A percentile compares a stretch with the other conserved stretches of the same genome.
These are phyloP conservation scores for Odontomachus brunneus DNA, from an alignment of 1,140 invertebrate genomes.

Conservation along the genomic window DNA sequence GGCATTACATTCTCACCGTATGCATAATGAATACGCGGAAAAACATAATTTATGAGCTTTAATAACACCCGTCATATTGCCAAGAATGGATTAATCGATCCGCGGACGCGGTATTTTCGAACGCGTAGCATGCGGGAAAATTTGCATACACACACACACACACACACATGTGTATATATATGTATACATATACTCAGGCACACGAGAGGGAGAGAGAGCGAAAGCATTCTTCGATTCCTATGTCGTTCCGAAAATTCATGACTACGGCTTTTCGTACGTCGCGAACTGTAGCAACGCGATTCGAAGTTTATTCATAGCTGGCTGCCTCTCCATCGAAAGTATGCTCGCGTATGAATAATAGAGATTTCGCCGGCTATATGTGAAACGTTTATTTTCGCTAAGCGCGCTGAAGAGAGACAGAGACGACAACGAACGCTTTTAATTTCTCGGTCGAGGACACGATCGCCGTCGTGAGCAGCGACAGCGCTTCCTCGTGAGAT, in stretches of 20 bases:
- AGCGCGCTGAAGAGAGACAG: no score
- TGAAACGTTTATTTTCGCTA: no score
- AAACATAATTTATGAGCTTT: conserved; percentile 11
- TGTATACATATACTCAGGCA: no score
- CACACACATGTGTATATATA: neutral
- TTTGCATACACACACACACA: neutral
- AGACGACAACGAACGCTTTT: neutral
- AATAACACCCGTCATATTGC: no score
- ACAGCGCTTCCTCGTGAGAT: no score
- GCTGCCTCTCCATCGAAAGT: neutral
- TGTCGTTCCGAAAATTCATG: neutral
- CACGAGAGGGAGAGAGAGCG: neutral
- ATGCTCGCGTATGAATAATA: neutral
- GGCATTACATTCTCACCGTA: conserved; percentile 20
- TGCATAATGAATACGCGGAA: conserved; percentile 2
- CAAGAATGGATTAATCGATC: neutral
- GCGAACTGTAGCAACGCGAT: conserved; percentile 5
- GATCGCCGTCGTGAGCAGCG: no score
- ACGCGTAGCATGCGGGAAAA: no score
- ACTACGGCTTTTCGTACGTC: neutral
- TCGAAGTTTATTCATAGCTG: conserved; percentile 15
- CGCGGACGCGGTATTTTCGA: no score
- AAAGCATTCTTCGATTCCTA: no score
- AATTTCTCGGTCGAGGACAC: neutral
- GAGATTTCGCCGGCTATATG: neutral